These are phyloP conservation scores for Drosophila barbarae DNA, from an alignment of 2,888 invertebrate species.

Conservation along the genomic window DNA sequence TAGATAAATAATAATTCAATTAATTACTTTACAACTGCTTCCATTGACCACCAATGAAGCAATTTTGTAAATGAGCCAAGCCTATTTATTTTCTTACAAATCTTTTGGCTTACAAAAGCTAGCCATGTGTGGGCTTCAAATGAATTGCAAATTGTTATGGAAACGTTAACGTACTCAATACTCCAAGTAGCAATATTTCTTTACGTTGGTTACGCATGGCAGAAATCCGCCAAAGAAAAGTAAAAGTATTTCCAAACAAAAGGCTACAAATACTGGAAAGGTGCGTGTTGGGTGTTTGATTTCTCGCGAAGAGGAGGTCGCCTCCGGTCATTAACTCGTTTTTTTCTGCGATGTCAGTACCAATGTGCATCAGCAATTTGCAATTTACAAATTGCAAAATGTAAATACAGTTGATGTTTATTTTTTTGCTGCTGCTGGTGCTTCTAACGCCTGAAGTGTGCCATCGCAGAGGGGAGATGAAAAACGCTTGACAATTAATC, in stretches of 20 bases:
- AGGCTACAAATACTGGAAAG: conserved; percentile 39
- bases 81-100: conserved; percentile 22
- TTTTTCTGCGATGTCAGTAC: conserved; percentile 20
- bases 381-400: conserved; percentile 7
- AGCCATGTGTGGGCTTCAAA: conserved; percentile 34
- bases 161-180: conserved; percentile 38
- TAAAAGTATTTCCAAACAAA: conserved; percentile 54
- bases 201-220: conserved; percentile 59
- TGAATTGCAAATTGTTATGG: conserved; percentile 40
- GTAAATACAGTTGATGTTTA: conserved; percentile 17
- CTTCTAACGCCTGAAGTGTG: conserved; percentile 34
- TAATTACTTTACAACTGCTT: conserved; percentile 4
- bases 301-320: conserved; percentile 24
- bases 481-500: conserved; percentile 58
- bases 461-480: conserved; percentile 13
- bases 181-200: conserved; percentile 26
- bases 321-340: conserved; percentile 55
- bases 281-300: conserved; percentile 57
- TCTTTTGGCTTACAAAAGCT: conserved; percentile 20
- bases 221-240: conserved; percentile 50
- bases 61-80: conserved; percentile 13
- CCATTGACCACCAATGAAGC: conserved; percentile 19
- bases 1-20: not conserved
- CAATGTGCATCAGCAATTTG: conserved; percentile 4
- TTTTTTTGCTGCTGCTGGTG: conserved; percentile 19